A percentile compares a stretch with the other conserved stretches of the same genome.
Conservation (phyloP, 1,140 invertebrate genomes). For the Solenopsis fugax region DNA sequence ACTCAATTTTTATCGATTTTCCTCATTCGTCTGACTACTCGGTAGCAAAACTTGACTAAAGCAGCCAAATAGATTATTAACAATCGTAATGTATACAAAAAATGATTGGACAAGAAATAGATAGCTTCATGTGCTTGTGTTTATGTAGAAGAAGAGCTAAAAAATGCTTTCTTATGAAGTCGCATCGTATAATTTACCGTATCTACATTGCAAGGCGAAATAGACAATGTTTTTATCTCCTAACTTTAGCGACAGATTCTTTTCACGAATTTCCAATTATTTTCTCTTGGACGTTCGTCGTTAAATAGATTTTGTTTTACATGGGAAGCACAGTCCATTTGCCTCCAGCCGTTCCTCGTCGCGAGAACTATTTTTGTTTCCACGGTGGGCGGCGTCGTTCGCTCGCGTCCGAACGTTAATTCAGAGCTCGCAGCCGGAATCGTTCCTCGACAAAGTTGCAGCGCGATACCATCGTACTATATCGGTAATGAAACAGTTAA, state of each 20-base stretch:
- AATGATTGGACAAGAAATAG: constrained; percentile 1
- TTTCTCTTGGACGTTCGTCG: neutral
- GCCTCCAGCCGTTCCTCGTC: neutral
- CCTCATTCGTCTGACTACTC: neutral
- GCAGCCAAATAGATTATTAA: neutral
- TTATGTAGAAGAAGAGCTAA: constrained; percentile 21
- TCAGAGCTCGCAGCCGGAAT: constrained; percentile 17
- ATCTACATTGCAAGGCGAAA: constrained; percentile 20
- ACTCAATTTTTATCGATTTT: neutral
- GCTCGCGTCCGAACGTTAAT: neutral
- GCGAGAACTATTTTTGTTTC: constrained; percentile 29
- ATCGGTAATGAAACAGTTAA: neutral
- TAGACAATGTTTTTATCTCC: neutral
- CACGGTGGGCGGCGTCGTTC: neutral
- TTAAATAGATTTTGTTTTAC: constrained; percentile 18
- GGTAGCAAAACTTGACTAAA: neutral
- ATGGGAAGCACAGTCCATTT: neutral
- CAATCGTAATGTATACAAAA: neutral
- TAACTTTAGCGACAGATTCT: neutral
- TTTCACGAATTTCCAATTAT: constrained; percentile 10
- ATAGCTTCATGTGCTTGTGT: neutral
- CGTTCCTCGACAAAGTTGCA: constrained; percentile 10
- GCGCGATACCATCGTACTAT: neutral
- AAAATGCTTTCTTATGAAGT: constrained; percentile 1
- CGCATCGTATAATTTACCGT: neutral